Percentiles rank a stretch among this genome's conserved stretches.
Evolutionary conservation across 2,888 invertebrate genomes (phyloP).

Genomic region (Vanessa cardui): DNA sequence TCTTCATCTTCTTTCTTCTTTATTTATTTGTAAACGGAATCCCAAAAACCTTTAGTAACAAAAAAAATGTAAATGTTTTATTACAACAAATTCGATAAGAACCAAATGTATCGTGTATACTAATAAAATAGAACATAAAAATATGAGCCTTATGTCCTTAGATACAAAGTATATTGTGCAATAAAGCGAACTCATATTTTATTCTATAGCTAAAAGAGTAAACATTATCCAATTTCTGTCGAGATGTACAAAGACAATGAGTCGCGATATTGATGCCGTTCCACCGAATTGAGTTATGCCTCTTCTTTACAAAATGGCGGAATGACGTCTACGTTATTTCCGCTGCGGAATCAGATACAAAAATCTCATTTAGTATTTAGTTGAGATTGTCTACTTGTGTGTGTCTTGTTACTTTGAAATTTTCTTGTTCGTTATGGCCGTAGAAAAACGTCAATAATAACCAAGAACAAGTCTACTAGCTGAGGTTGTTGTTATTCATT

Average conservation of each 20-base stretch:
- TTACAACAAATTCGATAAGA: constrained; percentile 28
- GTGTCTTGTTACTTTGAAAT: not conserved
- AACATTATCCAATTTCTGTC: constrained; percentile 64
- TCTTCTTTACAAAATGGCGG: constrained; percentile 38
- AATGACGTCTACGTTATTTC: constrained; percentile 41
- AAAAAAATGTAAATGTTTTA: constrained; percentile 21
- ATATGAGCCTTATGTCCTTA: constrained; percentile 13
- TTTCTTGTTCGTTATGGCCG: too few species aligned
- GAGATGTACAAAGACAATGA: constrained; percentile 61
- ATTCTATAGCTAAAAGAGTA: constrained; percentile 36
- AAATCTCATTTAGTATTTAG: constrained; percentile 34
- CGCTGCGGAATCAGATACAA: constrained; percentile 37
- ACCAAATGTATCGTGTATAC: constrained; percentile 14
- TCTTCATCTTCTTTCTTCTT: too few species aligned
- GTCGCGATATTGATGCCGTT: constrained; percentile 59
- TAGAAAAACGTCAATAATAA: too few species aligned
- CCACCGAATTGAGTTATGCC: constrained; percentile 46
- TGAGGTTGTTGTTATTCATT: too few species aligned
- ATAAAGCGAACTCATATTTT: constrained; percentile 28
- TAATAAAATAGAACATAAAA: not conserved
- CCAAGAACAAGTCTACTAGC: too few species aligned
- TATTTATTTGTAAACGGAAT: not conserved
- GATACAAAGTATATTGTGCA: constrained; percentile 24
- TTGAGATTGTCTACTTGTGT: not conserved
- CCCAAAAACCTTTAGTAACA: not conserved